Evolutionary conservation across 2,888 invertebrate genomes (phyloP), one percentile per base, ranked within the genome.

Genomic region (Sphaerophoria rueppellii): DNA sequence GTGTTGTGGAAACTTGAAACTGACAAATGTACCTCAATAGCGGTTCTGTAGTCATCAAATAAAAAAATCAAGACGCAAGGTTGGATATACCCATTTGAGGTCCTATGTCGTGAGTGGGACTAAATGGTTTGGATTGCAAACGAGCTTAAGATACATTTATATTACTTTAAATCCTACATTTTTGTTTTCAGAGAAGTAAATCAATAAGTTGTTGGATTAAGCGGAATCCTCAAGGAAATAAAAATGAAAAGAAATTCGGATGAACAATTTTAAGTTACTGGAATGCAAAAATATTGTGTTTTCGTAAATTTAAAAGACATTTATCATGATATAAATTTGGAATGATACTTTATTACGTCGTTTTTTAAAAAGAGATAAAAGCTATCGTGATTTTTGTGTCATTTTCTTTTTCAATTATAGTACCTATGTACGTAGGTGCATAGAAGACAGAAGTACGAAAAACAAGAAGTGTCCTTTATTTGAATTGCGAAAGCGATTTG

Each of bases 311-410:
- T 48, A 48, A n/a, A 46, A 5, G 50, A 35, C 43, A 37, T 55
- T 57, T 73, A 57, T 63, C 69, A 69, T 24, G 65, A 74, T 74
- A 78, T 78, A 82, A 74, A 78, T 74, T 57, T 70, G 50, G 24
- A 24, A 16, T 73, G 37, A 63, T 70, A 58, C 70, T 58, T 32
- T 63, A 74, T 73, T 77, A 78, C 70, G 65, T 32, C 69, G 40
- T 57, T 54, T 70, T 78, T 77, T 73, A 43, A 60, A 35, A 16
- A 9, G 37, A 32, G 57, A 16, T 50, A 57, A 61, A 77, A 37
- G 55, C 24, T 52, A 55, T 40, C 50, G 24, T 24, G 24, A 24
- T 2, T 24, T 24, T 24, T 24, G 24, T 24, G 24, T 24, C 24
- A 24, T 24, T 24, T 24, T 24, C 24, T 2, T 24, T 24, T 24